Conservation (phyloP, 2,888 invertebrate genomes). For the Clitarchus hookeri region DNA sequence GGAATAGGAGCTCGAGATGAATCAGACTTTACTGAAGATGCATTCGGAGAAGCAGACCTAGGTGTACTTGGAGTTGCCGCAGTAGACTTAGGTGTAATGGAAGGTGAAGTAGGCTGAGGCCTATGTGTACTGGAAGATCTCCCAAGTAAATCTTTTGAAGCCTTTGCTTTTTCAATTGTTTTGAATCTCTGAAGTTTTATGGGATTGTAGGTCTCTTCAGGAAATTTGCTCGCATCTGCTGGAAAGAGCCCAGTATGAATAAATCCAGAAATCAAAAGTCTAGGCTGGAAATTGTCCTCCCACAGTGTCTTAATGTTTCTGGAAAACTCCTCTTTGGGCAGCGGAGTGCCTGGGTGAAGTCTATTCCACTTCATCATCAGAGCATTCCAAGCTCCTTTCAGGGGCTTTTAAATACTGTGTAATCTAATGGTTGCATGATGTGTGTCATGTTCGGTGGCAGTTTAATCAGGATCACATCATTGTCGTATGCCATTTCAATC, state of each 20-base stretch:
- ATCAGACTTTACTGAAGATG: not conserved
- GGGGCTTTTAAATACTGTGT: too few relatives aligned
- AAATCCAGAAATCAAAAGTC: conserved; percentile 9
- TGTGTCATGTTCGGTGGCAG: not conserved
- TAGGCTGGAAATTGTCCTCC: not conserved
- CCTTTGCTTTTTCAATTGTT: too few relatives aligned
- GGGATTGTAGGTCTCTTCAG: too few relatives aligned
- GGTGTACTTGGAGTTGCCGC: too few relatives aligned
- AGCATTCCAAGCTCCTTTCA: too few relatives aligned
- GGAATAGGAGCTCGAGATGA: not conserved
- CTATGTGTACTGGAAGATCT: not conserved
- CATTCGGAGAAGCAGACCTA: not conserved
- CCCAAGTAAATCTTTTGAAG: not conserved
- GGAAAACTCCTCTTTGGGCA: too few relatives aligned
- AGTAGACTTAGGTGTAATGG: too few relatives aligned
- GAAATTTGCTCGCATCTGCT: conserved; percentile 1
- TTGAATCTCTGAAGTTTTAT: too few relatives aligned
- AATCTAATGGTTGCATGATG: not conserved
- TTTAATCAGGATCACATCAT: conserved; percentile 8
- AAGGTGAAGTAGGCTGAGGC: not conserved
- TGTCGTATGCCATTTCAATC: not conserved
- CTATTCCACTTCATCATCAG: too few relatives aligned
- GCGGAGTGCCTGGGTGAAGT: too few relatives aligned
- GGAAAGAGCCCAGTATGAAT: conserved; percentile 5
- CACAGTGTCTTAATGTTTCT: too few relatives aligned